Conservation (phyloP, 2,113 vertebrate genomes). For the Talpa occidentalis region DNA sequence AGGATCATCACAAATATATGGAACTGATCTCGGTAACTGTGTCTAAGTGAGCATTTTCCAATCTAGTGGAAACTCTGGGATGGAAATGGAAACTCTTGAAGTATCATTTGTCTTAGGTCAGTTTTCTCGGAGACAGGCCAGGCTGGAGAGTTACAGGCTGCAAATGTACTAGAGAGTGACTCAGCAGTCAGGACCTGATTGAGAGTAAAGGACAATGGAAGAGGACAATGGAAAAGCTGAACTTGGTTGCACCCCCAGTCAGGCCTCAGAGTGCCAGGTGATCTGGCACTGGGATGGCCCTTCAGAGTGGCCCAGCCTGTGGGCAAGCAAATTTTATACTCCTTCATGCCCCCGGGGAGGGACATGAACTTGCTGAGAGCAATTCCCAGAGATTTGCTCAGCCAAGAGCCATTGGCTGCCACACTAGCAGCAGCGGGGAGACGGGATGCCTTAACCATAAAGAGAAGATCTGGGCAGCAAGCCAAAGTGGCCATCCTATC, state of each 20-base stretch:
- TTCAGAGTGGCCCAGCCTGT: background rate
- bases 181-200: background rate
- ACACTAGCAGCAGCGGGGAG: background rate
- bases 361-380: background rate
- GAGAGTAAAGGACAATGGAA: background rate
- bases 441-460: too few species aligned
- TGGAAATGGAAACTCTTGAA: background rate
- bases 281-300: background rate
- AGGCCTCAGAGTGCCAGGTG: background rate
- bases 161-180: background rate
- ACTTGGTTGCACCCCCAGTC: background rate
- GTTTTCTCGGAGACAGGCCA: background rate
- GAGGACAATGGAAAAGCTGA: background rate
- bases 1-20: background rate
- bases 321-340: background rate
- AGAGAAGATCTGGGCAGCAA: background rate
- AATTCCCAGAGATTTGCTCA: background rate
- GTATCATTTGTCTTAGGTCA: background rate
- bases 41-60: background rate
- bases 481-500: accelerated
- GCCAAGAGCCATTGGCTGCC: background rate
- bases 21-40: background rate
- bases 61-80: background rate
- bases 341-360: background rate
- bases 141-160: background rate